phyloP scores from a whole-genome alignment of 2,797 vertebrate genomes.

The Micrastur ruficollis region DNA sequence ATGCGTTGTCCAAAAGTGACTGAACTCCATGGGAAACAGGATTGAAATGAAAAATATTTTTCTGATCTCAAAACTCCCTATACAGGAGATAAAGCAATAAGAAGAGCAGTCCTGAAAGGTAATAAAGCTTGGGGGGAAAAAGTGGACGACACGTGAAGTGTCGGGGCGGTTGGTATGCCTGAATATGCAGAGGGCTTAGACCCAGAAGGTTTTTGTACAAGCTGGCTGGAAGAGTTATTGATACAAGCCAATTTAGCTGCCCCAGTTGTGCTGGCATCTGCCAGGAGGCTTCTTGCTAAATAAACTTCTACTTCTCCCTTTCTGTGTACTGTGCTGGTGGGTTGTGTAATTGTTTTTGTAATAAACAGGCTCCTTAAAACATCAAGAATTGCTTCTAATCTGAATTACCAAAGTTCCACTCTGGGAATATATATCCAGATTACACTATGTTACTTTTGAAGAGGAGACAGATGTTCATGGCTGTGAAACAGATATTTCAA shows the following conservation, averaged over 20 bases:
- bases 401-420: slow-evolving; percentile 69
- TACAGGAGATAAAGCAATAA: not conserved
- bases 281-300: slow-evolving; percentile 55
- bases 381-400: slow-evolving; percentile 72
- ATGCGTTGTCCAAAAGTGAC: not conserved
- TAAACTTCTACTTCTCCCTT: slow-evolving; percentile 51
- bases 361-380: slow-evolving; percentile 65
- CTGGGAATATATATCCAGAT: slow-evolving; percentile 74
- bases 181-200: not conserved
- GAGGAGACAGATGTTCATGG: slow-evolving; percentile 68
- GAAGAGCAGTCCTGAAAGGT: not conserved
- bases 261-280: slow-evolving; percentile 52
- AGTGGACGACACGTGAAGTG: not conserved
- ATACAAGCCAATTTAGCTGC: slow-evolving; percentile 47
- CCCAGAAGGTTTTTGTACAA: slow-evolving; percentile 29
- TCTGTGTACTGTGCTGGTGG: slow-evolving; percentile 18
- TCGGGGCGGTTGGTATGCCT: not conserved
- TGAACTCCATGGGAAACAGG: not conserved
- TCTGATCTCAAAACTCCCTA: not conserved
- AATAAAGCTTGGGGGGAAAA: not conserved
- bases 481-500: slow-evolving; percentile 69
- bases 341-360: slow-evolving; percentile 66
- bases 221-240: slow-evolving; percentile 51
- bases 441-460: slow-evolving; percentile 63
- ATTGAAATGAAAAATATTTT: not conserved